Evolutionary conservation across 2,113 vertebrate species (phyloP).

Genomic region (Paedocypris sp.): DNA sequence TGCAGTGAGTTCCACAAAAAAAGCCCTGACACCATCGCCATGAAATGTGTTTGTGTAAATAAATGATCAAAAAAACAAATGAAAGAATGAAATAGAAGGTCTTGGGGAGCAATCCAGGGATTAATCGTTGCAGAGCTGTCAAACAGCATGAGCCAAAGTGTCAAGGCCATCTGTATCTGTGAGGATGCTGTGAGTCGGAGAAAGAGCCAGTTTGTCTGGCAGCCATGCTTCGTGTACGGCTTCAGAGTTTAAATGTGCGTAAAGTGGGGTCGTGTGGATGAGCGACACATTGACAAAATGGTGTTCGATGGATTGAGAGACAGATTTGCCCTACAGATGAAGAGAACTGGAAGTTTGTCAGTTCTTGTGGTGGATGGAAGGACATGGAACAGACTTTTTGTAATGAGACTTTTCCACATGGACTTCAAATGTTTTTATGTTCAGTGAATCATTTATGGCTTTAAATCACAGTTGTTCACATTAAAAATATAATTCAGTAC

Average conservation of each 20-base stretch:
- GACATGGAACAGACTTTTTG: neutral
- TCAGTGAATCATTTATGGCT: no score
- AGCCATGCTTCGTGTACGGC: neutral
- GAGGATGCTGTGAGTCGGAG: neutral
- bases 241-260: neutral
- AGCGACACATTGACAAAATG: neutral
- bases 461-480: no score
- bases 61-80: neutral
- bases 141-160: neutral
- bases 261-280: neutral
- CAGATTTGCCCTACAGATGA: neutral
- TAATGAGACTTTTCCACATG: neutral
- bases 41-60: constrained; percentile 3
- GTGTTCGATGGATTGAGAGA: neutral
- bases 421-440: neutral
- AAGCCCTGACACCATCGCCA: neutral
- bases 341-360: constrained; percentile 6
- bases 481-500: no score
- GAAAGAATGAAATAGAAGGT: neutral
- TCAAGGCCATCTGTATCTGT: neutral
- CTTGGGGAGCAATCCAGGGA: neutral
- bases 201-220: neutral
- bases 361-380: neutral
- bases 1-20: no score
- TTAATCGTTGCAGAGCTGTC: neutral